phyloP scores from a whole-genome alignment of 2,888 invertebrate species.

The Callyntrura sp. region DNA sequence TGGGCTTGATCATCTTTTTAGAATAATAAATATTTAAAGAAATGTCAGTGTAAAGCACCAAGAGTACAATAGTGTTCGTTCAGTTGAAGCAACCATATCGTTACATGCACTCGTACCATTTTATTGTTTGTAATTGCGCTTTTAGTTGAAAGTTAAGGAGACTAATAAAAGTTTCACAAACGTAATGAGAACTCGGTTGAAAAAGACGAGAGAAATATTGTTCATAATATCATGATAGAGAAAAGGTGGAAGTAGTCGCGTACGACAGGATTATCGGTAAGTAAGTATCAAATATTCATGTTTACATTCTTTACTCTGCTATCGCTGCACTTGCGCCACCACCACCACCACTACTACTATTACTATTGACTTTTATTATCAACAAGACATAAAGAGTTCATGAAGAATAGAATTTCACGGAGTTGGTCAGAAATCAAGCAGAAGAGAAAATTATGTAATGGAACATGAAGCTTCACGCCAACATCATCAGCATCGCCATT shows the following conservation, averaged over 20 bases:
- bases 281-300: not conserved
- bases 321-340: not conserved
- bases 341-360: not conserved
- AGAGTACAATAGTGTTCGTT: not conserved
- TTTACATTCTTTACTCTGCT: not conserved
- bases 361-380: not conserved
- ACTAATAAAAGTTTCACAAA: not conserved
- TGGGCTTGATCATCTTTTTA: conserved; percentile 19
- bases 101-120: not conserved
- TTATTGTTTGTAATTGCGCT: not conserved
- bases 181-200: not conserved
- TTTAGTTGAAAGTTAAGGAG: not conserved
- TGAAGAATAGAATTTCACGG: conserved; percentile 55
- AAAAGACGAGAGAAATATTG: not conserved
- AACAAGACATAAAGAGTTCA: conserved; percentile 10
- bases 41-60: conserved; percentile 26
- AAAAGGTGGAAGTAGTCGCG: not conserved
- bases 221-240: not conserved
- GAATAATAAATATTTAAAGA: conserved; percentile 48
- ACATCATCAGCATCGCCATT: not conserved
- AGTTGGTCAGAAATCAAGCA: conserved; percentile 51
- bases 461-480: conserved; percentile 10
- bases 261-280: not conserved
- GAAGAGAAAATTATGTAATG: conserved; percentile 29
- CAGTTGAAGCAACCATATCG: not conserved